These are phyloP conservation scores for Forpus xanthops DNA, from an alignment of 2,797 vertebrate genomes.

Conservation along the genomic window DNA sequence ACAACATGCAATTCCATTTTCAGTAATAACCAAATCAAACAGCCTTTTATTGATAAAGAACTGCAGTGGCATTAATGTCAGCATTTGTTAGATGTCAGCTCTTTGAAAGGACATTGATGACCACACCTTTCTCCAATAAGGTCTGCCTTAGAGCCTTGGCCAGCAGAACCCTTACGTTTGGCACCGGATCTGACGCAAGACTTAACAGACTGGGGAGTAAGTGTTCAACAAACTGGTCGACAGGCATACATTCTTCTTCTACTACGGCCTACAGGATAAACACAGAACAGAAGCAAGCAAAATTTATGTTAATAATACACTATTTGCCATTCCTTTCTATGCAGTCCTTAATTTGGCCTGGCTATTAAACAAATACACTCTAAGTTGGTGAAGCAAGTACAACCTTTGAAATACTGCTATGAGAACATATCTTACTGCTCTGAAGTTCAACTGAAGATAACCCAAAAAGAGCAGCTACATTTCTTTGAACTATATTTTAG, in stretches of 20 bases:
- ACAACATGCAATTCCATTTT: accelerated
- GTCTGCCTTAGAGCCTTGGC: constrained; percentile 89
- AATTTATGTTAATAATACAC: not conserved
- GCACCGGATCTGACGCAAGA: constrained; percentile 87
- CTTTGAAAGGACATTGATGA: not conserved
- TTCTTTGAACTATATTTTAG: not conserved
- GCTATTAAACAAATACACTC: not conserved
- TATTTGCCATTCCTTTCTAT: not conserved
- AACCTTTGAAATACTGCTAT: not conserved
- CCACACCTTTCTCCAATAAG: constrained; percentile 86
- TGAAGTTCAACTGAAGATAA: not conserved
- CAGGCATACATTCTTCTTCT: constrained; percentile 86
- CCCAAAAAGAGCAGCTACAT: not conserved
- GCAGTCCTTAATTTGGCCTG: not conserved
- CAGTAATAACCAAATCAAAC: not conserved
- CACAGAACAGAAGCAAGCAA: not conserved
- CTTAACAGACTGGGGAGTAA: constrained; percentile 88
- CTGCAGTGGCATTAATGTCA: not conserved
- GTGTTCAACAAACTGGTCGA: constrained; percentile 86
- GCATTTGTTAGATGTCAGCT: accelerated
- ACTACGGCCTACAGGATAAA: constrained; percentile 77
- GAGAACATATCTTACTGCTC: not conserved
- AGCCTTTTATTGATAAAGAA: not conserved
- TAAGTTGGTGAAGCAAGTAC: not conserved
- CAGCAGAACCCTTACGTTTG: constrained; percentile 87